A percentile compares a stretch with the other conserved stretches of the same genome.
These are phyloP conservation scores for Beroe forskalii DNA, from an alignment of 37 sponge, comb jelly and placozoan species.

Conservation along the genomic window DNA sequence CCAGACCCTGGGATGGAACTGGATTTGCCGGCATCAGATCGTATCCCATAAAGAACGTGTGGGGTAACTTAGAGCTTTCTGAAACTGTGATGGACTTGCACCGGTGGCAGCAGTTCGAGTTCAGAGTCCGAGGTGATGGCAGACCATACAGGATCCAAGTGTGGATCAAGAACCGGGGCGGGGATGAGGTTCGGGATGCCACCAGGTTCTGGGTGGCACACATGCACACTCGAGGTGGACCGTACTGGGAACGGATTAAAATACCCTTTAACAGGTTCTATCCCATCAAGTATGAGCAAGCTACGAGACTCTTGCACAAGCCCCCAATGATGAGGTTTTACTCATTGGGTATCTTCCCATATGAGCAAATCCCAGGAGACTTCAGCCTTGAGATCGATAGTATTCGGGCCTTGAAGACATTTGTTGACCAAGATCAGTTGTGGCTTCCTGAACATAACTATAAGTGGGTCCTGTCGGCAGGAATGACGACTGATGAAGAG, in stretches of 20 bases:
- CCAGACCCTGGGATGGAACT: conserved; percentile 33
- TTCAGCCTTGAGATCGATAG: conserved; percentile 52
- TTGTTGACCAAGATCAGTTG: background rate
- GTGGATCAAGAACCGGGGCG: conserved; percentile 1
- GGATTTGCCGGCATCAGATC: conserved; percentile 58
- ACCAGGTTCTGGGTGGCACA: conserved; percentile 55
- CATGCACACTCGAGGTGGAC: conserved; percentile 41
- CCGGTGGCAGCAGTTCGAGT: conserved; percentile 56
- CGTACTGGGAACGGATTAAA: conserved; percentile 56
- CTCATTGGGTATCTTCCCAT: conserved; percentile 24
- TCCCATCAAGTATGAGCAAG: conserved; percentile 30
- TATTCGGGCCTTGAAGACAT: conserved; percentile 29
- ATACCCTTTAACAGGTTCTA: conserved; percentile 56
- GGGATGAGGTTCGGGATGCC: background rate
- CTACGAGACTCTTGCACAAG: background rate
- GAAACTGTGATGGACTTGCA: background rate
- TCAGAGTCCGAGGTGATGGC: conserved; percentile 53
- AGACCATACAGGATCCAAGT: conserved; percentile 48
- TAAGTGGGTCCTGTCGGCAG: background rate
- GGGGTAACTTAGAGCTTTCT: conserved; percentile 18
- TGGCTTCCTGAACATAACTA: background rate
- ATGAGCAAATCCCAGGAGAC: conserved; percentile 44
- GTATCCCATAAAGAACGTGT: background rate
- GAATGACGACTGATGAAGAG: background rate
- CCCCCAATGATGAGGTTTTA: conserved; percentile 46